These are phyloP conservation scores for Synergus japonicus DNA, from an alignment of 2,888 invertebrate genomes.

Conservation along the genomic window DNA sequence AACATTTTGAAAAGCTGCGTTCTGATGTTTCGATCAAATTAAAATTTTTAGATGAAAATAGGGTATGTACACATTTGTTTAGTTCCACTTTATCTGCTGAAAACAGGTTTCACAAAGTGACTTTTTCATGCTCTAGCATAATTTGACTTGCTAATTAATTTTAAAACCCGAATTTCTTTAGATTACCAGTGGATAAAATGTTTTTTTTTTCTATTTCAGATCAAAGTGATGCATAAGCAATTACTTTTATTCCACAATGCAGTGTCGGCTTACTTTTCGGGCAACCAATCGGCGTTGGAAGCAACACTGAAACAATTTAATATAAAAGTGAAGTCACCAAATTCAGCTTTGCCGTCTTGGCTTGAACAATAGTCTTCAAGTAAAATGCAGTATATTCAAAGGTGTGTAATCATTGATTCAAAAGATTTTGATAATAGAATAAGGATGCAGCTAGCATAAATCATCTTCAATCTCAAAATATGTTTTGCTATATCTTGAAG, in stretches of 20 bases:
- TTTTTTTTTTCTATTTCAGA: slow-evolving; percentile 79
- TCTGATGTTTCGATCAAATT: slow-evolving; percentile 97
- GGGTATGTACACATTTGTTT: slow-evolving; percentile 81
- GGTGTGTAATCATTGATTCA: not conserved
- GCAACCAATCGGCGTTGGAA: slow-evolving; percentile 95
- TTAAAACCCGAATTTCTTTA: no score
- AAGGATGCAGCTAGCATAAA: not conserved
- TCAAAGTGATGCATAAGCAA: slow-evolving; percentile 99
- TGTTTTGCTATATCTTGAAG: no score
- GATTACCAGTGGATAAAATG: not conserved
- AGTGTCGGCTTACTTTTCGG: slow-evolving; percentile 97
- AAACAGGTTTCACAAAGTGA: not conserved
- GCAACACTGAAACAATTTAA: slow-evolving; percentile 97
- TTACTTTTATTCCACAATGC: slow-evolving; percentile 97
- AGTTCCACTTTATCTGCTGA: no score
- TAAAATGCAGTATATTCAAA: slow-evolving; percentile 3
- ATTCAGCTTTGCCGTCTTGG: slow-evolving; percentile 88
- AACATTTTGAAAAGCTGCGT: slow-evolving; percentile 94
- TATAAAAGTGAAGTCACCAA: slow-evolving; percentile 91
- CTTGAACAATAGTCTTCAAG: slow-evolving; percentile 83
- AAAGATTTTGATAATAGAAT: not conserved
- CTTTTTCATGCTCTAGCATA: not conserved
- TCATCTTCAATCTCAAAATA: not conserved
- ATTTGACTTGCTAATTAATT: no score
- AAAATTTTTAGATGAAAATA: slow-evolving; percentile 97